phyloP scores from a whole-genome alignment of 2,113 vertebrate species.

The Leucopsar rothschildi region DNA sequence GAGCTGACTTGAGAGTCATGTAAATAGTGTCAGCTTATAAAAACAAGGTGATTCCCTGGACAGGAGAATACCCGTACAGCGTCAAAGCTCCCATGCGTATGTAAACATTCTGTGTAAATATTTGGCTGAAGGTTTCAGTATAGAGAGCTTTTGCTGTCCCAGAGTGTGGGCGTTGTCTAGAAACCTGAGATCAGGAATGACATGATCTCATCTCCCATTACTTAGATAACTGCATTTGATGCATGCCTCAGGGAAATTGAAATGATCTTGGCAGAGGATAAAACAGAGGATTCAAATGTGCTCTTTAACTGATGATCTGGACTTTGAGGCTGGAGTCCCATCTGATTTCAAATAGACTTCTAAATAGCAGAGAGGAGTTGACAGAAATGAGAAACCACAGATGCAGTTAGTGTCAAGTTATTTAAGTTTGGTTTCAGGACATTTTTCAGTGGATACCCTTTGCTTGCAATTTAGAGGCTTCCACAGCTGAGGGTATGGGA shows the following conservation, averaged over 20 bases:
- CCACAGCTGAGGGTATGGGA: neutral
- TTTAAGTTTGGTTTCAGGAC: conserved; percentile 49
- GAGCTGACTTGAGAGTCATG: conserved; percentile 60
- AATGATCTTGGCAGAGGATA: conserved; percentile 59
- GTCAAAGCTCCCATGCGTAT: conserved; percentile 43
- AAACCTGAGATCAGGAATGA: conserved; percentile 65
- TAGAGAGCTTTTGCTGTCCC: conserved; percentile 39
- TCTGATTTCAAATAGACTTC: conserved; percentile 67
- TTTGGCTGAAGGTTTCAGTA: conserved; percentile 54
- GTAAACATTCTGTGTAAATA: conserved; percentile 62
- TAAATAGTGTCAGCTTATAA: conserved; percentile 66
- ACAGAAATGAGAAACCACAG: conserved; percentile 59
- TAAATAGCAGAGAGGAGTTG: conserved; percentile 61
- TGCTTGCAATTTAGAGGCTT: conserved; percentile 59
- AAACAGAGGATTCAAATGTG: conserved; percentile 59
- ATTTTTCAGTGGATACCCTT: conserved; percentile 44
- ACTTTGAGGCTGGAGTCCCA: conserved; percentile 56
- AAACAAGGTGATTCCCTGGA: conserved; percentile 64
- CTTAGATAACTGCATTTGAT: conserved; percentile 64
- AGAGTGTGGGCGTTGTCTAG: conserved; percentile 54
- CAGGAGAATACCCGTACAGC: conserved; percentile 11
- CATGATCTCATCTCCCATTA: conserved; percentile 61
- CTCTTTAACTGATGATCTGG: conserved; percentile 62
- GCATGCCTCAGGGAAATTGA: conserved; percentile 56
- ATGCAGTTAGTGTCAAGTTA: conserved; percentile 59